Evolutionary conservation across 2,113 vertebrate genomes (phyloP).

Genomic region (Tetraodon nigroviridis): DNA sequence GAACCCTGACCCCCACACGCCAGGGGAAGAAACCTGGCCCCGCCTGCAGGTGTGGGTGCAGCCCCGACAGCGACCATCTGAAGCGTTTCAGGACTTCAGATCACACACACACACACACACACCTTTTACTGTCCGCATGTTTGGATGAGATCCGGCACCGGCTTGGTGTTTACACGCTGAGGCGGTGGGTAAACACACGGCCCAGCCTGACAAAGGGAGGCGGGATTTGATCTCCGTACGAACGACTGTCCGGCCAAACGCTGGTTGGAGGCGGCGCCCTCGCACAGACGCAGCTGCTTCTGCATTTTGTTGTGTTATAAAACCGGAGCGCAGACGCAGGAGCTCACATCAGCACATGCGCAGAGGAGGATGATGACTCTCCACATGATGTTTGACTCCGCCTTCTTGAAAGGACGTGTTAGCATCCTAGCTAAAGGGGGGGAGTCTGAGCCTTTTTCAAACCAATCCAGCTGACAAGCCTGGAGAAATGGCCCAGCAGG

Average conservation of each 20-base stretch:
- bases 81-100: no score
- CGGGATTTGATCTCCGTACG: conserved; percentile 21
- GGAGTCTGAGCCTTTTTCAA: no score
- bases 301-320: conserved; percentile 1
- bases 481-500: background rate
- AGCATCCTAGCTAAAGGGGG: no score
- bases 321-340: background rate
- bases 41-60: no score
- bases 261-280: background rate
- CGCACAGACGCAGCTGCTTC: background rate
- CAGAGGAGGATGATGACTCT: no score
- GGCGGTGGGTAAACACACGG: background rate
- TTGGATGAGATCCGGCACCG: background rate
- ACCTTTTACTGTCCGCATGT: conserved; percentile 16
- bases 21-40: no score
- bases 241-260: conserved; percentile 1
- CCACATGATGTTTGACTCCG: no score
- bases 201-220: background rate
- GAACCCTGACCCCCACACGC: no score
- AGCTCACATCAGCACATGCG: background rate
- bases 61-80: no score
- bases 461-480: background rate
- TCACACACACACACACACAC: no score
- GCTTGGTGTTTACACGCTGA: conserved; percentile 8
- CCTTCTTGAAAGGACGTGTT: no score